These are phyloP conservation scores for Pheosia gnoma DNA, from an alignment of 2,888 invertebrate genomes.

Conservation along the genomic window DNA sequence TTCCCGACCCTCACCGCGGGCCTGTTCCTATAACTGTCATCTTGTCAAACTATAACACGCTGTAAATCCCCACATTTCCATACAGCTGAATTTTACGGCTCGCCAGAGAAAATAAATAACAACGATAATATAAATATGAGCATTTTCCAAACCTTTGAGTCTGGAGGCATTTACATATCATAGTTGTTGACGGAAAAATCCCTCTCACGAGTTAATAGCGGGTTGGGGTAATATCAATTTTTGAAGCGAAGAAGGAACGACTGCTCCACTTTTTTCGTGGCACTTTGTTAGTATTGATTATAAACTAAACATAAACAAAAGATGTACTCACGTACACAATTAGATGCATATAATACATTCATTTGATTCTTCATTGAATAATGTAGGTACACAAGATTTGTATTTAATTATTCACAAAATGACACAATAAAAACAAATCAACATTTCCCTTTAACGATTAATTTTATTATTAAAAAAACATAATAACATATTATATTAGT, in stretches of 20 bases:
- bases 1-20: constrained; percentile 23
- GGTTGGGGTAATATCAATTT: constrained; percentile 53
- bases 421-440: too few species aligned
- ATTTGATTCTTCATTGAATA: too few species aligned
- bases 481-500: too few species aligned
- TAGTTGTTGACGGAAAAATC: constrained; percentile 76
- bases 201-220: constrained; percentile 63
- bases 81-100: constrained; percentile 79
- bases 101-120: constrained; percentile 81
- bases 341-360: not conserved
- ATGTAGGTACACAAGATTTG: too few species aligned
- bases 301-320: too few species aligned
- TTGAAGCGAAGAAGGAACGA: constrained; percentile 21
- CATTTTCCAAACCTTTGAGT: constrained; percentile 73
- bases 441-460: too few species aligned
- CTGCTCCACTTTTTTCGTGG: not conserved
- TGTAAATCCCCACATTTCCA: constrained; percentile 79
- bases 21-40: constrained; percentile 74
- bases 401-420: too few species aligned
- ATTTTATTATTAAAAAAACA: too few species aligned
- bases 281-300: not conserved
- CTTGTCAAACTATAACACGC: constrained; percentile 77
- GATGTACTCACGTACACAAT: too few species aligned
- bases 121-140: constrained; percentile 78
- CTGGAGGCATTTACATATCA: constrained; percentile 78